Percentiles rank a stretch among this genome's conserved stretches.
These are phyloP conservation scores for Acanthoscelides obtectus DNA, from an alignment of 2,888 invertebrate species.

Conservation along the genomic window DNA sequence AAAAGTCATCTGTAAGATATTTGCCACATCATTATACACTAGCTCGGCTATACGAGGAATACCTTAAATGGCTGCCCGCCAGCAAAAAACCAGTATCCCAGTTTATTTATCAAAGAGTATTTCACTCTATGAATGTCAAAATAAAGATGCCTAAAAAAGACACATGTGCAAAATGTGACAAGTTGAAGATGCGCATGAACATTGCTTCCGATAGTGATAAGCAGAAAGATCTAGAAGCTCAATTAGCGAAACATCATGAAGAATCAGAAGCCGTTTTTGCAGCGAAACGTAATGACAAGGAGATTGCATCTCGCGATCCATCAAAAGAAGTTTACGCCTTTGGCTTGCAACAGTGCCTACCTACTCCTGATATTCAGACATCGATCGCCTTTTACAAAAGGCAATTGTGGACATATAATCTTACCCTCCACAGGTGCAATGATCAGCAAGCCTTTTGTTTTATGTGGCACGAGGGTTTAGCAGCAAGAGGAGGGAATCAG, in stretches of 20 bases:
- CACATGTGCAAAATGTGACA: slow-evolving; percentile 12
- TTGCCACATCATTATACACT: slow-evolving; percentile 2
- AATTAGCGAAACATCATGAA: too few relatives aligned
- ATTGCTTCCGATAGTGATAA: neutral
- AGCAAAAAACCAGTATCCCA: slow-evolving; percentile 5
- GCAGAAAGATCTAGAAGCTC: too few relatives aligned
- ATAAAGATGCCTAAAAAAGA: slow-evolving; percentile 12
- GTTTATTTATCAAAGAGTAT: slow-evolving; percentile 7
- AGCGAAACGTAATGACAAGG: slow-evolving; percentile 6
- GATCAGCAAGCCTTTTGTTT: slow-evolving; percentile 5
- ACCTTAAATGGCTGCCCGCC: neutral
- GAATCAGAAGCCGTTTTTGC: neutral
- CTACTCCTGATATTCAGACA: slow-evolving; percentile 28
- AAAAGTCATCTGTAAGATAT: neutral
- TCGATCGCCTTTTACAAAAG: slow-evolving; percentile 34
- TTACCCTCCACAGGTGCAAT: slow-evolving; percentile 27
- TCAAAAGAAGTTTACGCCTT: slow-evolving; percentile 5
- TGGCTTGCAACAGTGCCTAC: slow-evolving; percentile 28
- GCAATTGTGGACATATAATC: slow-evolving; percentile 31
- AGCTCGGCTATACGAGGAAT: slow-evolving; percentile 1
- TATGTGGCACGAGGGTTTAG: slow-evolving; percentile 33
- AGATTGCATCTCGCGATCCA: neutral
- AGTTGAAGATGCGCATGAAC: slow-evolving; percentile 4
- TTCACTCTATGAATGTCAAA: slow-evolving; percentile 6
- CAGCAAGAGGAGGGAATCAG: slow-evolving; percentile 28